Evolutionary conservation across 2,888 invertebrate species (phyloP), one percentile per base, ranked within the genome.

Genomic region (Alsophila aescularia): DNA sequence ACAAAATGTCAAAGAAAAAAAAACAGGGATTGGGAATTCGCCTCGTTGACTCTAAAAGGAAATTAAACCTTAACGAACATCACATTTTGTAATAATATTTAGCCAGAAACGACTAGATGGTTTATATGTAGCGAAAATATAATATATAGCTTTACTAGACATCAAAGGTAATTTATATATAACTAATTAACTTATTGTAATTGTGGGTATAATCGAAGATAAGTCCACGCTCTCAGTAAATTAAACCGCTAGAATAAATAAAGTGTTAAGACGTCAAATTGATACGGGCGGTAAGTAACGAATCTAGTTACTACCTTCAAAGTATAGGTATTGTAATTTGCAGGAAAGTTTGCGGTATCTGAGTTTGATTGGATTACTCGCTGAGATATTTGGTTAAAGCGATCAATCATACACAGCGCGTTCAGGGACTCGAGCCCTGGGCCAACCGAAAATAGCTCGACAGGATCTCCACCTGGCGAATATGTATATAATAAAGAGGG

Each of bases 371-470:
- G 68, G 70, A 74, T 72, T 61, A 64, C 69, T 67, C 72, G 69
- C 73, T 70, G 72, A 73, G 66, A 72, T 69, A 73, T 68, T 74
- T 67, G 69, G 57, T 58, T 58, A 56, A 59, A 64, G 65, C 79
- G 83, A 86, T 88, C 87, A 85, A 88, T 87, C 89, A 87, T 81
- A 70, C n/a, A n/a, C n/a, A n/a, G n/a, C n/a, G 72, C 75, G 78
- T 75, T 75, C 73, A 75, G 73, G 75, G 66, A 64, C 64, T 58
- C 66, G 68, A 74, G 80, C 77, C 80, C 78, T 75, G 68, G 77
- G 82, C 78, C 76, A 71, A 79, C 84, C 89, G 75, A 90, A 90
- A 90, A 90, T 90, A 90, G 86, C 85, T 70, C 81, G 75, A 78
- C 79, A 79, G 78, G 77, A 74, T 73, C 73, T 70, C 77, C 76